Percentiles rank a stretch among this genome's conserved stretches.
These are phyloP conservation scores for Mesochorus sp. DNA, from an alignment of 2,888 invertebrate genomes.

Conservation along the genomic window DNA sequence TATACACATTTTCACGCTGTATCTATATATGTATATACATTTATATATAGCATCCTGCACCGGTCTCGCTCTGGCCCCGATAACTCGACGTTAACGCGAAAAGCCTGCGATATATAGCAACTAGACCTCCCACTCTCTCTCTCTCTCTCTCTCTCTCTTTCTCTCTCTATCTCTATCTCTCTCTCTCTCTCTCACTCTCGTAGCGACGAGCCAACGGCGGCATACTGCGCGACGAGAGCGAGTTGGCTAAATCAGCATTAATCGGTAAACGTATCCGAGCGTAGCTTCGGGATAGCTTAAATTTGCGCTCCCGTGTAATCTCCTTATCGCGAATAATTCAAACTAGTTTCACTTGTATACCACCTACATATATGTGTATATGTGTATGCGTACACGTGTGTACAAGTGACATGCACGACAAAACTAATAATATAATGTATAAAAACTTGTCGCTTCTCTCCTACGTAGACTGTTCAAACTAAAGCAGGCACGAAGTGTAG, in stretches of 20 bases:
- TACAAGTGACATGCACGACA: too few relatives aligned
- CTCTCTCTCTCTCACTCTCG: neutral
- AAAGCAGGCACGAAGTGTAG: too few relatives aligned
- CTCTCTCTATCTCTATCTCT: neutral
- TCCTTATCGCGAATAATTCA: slow-evolving; percentile 56
- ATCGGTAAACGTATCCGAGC: slow-evolving; percentile 55
- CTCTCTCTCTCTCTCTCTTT: neutral
- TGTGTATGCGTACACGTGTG: too few relatives aligned
- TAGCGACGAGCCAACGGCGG: neutral
- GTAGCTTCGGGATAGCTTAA: slow-evolving; percentile 29
- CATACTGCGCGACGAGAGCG: slow-evolving; percentile 25
- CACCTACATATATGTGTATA: neutral
- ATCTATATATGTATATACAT: too few relatives aligned
- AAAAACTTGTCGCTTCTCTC: neutral
- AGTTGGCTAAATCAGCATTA: slow-evolving; percentile 58
- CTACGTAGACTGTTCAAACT: neutral
- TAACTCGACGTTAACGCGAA: slow-evolving; percentile 58
- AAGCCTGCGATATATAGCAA: slow-evolving; percentile 31
- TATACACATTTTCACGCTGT: slow-evolving; percentile 10
- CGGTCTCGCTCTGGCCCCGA: slow-evolving; percentile 37
- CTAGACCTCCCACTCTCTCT: slow-evolving; percentile 1
- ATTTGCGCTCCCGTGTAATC: slow-evolving; percentile 52
- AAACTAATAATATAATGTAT: neutral
- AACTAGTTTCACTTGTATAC: slow-evolving; percentile 37
- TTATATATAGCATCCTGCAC: slow-evolving; percentile 2